Evolutionary conservation across 2,113 vertebrate species (phyloP).

Genomic region (Tympanuchus pallidicinctus): DNA sequence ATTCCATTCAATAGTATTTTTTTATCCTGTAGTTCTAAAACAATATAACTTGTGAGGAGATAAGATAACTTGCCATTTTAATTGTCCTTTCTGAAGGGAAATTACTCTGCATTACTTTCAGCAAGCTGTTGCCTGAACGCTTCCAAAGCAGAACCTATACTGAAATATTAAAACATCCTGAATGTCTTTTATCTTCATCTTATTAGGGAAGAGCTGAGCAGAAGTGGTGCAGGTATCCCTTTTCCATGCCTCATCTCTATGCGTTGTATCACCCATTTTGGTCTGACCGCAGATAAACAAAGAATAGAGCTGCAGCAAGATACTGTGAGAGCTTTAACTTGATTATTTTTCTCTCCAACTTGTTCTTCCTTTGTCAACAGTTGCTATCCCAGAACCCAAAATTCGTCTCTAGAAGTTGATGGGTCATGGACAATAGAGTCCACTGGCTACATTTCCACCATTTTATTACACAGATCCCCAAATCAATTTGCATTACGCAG

Average conservation of each 20-base stretch:
- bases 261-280: neutral
- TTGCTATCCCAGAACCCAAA: neutral
- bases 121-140: neutral
- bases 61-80: neutral
- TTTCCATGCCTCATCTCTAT: neutral
- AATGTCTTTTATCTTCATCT: neutral
- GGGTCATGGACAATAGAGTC: neutral
- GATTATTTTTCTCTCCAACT: neutral
- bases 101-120: constrained; percentile 11
- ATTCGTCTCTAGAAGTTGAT: neutral
- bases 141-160: neutral
- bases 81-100: constrained; percentile 31
- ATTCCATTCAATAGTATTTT: neutral
- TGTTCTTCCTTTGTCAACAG: neutral
- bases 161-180: constrained; percentile 1
- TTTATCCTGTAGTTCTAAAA: constrained; percentile 19
- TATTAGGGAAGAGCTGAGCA: neutral
- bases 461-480: neutral
- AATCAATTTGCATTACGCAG: neutral
- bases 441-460: neutral
- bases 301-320: neutral
- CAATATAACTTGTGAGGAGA: constrained; percentile 25
- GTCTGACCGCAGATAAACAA: neutral
- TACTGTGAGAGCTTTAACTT: neutral
- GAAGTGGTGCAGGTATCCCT: neutral